These are phyloP conservation scores for Tethya wilhelma DNA, from an alignment of 37 sponge, comb jelly and placozoan species.

Conservation along the genomic window DNA sequence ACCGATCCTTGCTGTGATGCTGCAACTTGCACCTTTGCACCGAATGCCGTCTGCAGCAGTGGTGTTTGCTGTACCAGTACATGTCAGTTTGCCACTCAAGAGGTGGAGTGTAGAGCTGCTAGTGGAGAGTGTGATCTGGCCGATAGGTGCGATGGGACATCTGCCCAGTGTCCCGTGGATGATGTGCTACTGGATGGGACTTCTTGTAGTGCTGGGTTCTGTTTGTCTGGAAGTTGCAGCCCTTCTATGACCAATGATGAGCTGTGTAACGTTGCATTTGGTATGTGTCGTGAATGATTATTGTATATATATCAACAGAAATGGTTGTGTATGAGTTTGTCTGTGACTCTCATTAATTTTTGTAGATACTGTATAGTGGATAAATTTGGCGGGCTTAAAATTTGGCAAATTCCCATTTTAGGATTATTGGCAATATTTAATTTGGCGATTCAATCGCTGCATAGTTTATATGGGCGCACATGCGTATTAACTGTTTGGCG, in stretches of 20 bases:
- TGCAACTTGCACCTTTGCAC: conserved; percentile 56
- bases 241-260: conserved; percentile 12
- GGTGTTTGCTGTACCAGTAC: conserved; percentile 49
- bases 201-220: conserved; percentile 25
- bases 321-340: background rate
- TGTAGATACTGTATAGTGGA: background rate
- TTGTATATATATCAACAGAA: background rate
- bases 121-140: conserved; percentile 50
- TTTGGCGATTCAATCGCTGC: too few relatives aligned
- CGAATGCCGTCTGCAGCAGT: conserved; percentile 48
- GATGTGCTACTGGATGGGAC: conserved; percentile 19
- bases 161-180: conserved; percentile 47
- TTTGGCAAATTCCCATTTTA: too few relatives aligned
- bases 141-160: conserved; percentile 48
- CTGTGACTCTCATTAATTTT: background rate
- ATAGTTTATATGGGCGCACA: too few relatives aligned
- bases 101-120: conserved; percentile 34
- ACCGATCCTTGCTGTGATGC: conserved; percentile 81
- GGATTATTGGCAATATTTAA: background rate
- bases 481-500: too few relatives aligned
- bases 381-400: too few relatives aligned
- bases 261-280: conserved; percentile 20
- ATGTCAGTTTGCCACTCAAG: conserved; percentile 22
- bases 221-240: conserved; percentile 30
- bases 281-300: background rate